These are phyloP conservation scores for Chloebia gouldiae DNA, from an alignment of 2,113 vertebrate genomes.

Conservation along the genomic window DNA sequence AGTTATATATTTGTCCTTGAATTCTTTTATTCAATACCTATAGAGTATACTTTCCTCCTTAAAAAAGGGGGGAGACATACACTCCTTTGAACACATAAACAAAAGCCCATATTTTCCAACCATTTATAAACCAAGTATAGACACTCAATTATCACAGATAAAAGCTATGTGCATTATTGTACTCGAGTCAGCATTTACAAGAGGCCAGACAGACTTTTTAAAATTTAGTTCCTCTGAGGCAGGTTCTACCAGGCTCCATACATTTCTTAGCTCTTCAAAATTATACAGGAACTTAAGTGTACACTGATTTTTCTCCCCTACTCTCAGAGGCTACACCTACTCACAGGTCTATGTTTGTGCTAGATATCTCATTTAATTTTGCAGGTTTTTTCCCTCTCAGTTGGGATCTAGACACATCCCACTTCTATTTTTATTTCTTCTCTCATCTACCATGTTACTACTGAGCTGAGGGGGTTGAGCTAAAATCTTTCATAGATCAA, in stretches of 20 bases:
- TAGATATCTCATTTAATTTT: not conserved
- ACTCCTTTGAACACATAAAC: not conserved
- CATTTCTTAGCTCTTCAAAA: not conserved
- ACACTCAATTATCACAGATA: not conserved
- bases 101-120: not conserved
- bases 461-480: not conserved
- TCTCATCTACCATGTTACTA: not conserved
- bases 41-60: not conserved
- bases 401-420: not conserved
- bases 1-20: not conserved
- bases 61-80: not conserved
- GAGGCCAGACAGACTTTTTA: not conserved
- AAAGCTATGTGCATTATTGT: not conserved
- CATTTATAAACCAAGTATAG: not conserved
- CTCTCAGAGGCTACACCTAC: not conserved
- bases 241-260: not conserved
- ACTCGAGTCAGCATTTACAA: not conserved
- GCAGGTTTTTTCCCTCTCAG: not conserved
- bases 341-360: not conserved
- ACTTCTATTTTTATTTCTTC: not conserved
- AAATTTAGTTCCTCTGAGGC: not conserved
- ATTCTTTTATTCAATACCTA: not conserved
- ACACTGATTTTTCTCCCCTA: not conserved
- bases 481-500: not conserved
- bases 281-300: not conserved